Base-by-base conservation (phyloP, 2,797 vertebrate species). In the Cirrhinus molitorella region DNA sequence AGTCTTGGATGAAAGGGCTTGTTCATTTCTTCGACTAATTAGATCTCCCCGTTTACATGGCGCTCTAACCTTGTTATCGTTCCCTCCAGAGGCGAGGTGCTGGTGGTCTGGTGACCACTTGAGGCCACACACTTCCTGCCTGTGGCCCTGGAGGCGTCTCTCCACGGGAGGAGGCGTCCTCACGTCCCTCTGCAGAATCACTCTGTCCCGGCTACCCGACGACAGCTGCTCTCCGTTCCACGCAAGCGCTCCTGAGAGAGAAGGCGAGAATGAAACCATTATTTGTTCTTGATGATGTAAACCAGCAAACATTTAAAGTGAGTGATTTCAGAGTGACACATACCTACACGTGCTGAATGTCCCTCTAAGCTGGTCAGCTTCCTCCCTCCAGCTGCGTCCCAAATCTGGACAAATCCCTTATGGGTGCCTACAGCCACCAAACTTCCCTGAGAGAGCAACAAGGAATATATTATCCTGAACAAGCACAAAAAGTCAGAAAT, bases 91-190 rank as follows among this genome's bases (percentile, higher is more conserved):
- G 1, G 95, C 95, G 0, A 96, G 94, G 88, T 96, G 95, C 92
- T 96, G 95, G 91, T 96, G 95, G 90, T 96, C 95, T 0, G 95
- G 95, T 23, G 95, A 96, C 95, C 95, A 96, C 86, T 96, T 96
- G 28, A 96, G 94, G 11, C 95, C 95, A 2, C 95, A 96, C 84
- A 96, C 95, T 89, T 96, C 95, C 79, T 96, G 95, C 31, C 95
- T 89, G 93, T 96, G 95, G 40, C 95, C 95, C 87, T 96, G 95
- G 40, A 96, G 91, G 87, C 95, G 89, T 84, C 95, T 92, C 91
- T 96, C 95, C 1, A 93, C 92, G 0, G 93, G 85, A 0, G 95
- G 92, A 0, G 95, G 92, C 0, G 94, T 94, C 12, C 95, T 91
- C 68, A 96, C 90, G 0, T 96, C 95, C 79, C 95, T 89, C 90